Evolutionary conservation across 2,797 vertebrate genomes (phyloP).

Genomic region (Coccyzus lansbergi): DNA sequence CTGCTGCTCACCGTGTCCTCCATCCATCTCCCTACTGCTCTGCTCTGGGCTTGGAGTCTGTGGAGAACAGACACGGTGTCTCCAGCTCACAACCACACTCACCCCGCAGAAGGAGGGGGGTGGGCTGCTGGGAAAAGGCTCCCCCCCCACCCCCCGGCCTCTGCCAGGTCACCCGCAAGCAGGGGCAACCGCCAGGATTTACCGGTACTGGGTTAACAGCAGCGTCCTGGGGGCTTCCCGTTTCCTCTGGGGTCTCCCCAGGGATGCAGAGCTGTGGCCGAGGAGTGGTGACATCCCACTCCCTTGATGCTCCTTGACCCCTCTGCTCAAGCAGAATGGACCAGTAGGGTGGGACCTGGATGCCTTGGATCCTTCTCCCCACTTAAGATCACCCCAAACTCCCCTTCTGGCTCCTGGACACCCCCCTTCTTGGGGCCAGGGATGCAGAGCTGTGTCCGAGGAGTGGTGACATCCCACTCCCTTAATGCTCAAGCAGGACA

Average conservation of each 20-base stretch:
- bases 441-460: too few relatives aligned
- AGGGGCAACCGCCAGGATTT: not conserved
- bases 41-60: not conserved
- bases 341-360: not conserved
- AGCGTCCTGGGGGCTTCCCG: not conserved
- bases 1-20: not conserved
- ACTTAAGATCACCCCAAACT: rapidly evolving
- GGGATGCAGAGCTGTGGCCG: rapidly evolving
- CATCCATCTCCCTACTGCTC: not conserved
- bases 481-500: too few relatives aligned
- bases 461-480: too few relatives aligned
- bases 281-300: not conserved
- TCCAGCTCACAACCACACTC: slow-evolving; percentile 41
- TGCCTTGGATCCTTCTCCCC: not conserved
- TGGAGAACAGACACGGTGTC: slow-evolving; percentile 10
- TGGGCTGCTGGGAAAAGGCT: slow-evolving; percentile 50
- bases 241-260: not conserved
- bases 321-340: too few relatives aligned
- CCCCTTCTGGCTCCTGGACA: not conserved
- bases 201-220: not conserved
- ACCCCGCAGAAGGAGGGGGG: not conserved
- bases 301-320: not conserved
- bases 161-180: not conserved
- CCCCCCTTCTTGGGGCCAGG: too few relatives aligned
- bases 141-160: not conserved